Evolutionary conservation across 2,797 vertebrate genomes (phyloP), one percentile per base, ranked within the genome.

Genomic region (Cercopithecus petaurista): DNA sequence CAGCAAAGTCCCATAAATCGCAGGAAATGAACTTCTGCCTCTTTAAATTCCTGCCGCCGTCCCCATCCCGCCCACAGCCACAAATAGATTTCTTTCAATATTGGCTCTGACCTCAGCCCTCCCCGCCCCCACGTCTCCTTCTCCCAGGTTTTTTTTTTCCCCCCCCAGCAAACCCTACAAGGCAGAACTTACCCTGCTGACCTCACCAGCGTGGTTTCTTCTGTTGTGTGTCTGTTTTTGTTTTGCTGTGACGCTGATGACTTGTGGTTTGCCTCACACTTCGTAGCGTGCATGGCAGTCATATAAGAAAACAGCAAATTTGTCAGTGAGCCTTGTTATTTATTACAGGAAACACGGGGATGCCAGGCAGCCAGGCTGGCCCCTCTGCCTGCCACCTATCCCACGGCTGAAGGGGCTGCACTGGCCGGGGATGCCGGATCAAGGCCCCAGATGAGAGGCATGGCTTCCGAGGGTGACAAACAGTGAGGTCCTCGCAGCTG

Each of bases 1-100:
- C 97, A 90, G 96, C 96, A 93, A 95, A 97, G 95, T 97, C 89
- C 88, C 61, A 85, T n/a, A 95, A 96, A 90, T 90, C 76, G 67
- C 97, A 98, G 98, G 98, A 98, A 98, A 97, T 97, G 93, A 98
- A 97, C 93, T 88, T 96, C 96, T 90, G 82, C 97, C 92, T 97
- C 96, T 94, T 92, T 57, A 64, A 95, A 72, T 87, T 97, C 87
- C 97, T 86, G 86, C 52, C 8, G 87, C 92, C 26, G 13, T 76
- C 61, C 28, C 80, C 77, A n/a, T 7, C 55, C 0, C 80, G 1
- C 41, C 52, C 46, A 90, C 83, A 26, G 89, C 87, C 84, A 95
- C 85, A 67, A 55, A 17, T 2, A 7, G 0, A 2, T 84, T 88
- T 91, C 93, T 81, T 67, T 55, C 80, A 28, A 8, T 84, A 0